phyloP scores from a whole-genome alignment of 2,113 vertebrate genomes.

The Pithys albifrons region DNA sequence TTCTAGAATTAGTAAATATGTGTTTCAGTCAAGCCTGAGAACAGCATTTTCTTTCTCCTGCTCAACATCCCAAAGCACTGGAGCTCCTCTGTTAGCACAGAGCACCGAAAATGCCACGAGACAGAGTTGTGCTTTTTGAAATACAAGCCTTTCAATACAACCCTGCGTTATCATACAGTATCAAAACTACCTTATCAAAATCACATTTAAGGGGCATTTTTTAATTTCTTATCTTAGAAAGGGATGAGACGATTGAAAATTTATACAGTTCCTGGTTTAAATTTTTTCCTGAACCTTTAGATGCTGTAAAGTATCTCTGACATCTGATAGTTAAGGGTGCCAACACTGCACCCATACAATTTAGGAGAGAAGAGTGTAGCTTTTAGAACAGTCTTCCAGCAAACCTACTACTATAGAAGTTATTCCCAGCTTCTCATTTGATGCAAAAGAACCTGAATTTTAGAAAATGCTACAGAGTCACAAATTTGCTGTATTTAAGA shows the following conservation, averaged over 20 bases:
- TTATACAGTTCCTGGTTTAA: neutral
- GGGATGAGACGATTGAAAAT: neutral
- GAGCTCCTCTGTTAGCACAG: neutral
- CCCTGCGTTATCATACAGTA: neutral
- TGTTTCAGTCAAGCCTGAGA: neutral
- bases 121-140: neutral
- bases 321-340: neutral
- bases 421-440: neutral
- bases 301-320: neutral
- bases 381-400: neutral
- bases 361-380: neutral
- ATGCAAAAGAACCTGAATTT: neutral
- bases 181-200: neutral
- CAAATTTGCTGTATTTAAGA: neutral
- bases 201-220: neutral
- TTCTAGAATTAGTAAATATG: neutral
- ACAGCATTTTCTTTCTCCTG: neutral
- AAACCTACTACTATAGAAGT: neutral
- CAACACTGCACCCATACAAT: accelerated
- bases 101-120: neutral
- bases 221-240: neutral
- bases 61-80: neutral
- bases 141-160: neutral
- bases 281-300: neutral
- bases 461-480: neutral